These are phyloP conservation scores for Erythrocebus patas DNA, from an alignment of 2,113 vertebrate species.

Conservation along the genomic window DNA sequence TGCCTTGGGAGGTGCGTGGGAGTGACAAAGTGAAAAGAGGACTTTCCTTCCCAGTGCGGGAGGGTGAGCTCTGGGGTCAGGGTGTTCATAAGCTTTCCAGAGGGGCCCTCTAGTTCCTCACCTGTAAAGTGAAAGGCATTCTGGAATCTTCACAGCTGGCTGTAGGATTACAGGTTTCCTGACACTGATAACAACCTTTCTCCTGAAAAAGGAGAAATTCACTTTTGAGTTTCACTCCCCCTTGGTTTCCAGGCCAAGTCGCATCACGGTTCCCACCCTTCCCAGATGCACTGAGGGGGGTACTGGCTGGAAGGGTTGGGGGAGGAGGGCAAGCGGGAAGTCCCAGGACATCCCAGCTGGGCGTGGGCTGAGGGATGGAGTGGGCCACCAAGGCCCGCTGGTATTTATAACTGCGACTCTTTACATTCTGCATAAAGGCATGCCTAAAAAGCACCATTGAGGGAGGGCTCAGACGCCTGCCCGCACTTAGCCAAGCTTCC, in stretches of 20 bases:
- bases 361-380: not conserved
- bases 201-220: not conserved
- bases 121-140: not conserved
- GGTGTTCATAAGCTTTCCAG: not conserved
- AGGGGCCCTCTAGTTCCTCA: not conserved
- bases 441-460: constrained; percentile 72
- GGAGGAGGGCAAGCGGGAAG: not conserved
- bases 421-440: constrained; percentile 59
- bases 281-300: not conserved
- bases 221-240: not conserved
- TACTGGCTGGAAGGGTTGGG: not conserved
- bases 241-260: not conserved
- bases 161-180: not conserved
- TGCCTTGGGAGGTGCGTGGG: too few relatives aligned
- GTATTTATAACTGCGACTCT: constrained; percentile 43
- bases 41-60: not conserved
- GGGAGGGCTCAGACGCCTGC: constrained; percentile 4
- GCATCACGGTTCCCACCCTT: not conserved
- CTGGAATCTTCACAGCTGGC: not conserved
- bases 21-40: not conserved
- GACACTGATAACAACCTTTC: not conserved
- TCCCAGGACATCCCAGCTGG: not conserved
- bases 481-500: constrained; percentile 67
- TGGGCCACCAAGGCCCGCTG: not conserved
- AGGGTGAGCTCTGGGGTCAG: not conserved